phyloP scores from a whole-genome alignment of 2,888 invertebrate species.

The Amphiduros pacificus region DNA sequence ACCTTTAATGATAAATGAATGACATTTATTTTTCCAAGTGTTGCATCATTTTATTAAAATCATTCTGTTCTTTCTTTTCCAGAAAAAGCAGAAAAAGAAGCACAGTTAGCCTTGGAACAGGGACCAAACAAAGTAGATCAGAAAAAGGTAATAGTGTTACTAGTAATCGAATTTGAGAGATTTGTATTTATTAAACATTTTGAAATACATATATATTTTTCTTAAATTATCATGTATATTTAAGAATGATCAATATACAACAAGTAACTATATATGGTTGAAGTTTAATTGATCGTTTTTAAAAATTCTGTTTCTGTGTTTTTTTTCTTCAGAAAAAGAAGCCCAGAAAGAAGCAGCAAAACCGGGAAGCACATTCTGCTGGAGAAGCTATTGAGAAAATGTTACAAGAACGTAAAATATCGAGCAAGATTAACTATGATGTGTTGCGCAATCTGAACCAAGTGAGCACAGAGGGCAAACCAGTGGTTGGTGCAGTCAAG shows the following conservation, averaged over 20 bases:
- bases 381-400: constrained; percentile 96
- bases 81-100: constrained; percentile 72
- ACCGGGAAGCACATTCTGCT: constrained; percentile 57
- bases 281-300: too few relatives aligned
- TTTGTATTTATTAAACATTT: neutral
- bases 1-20: too few relatives aligned
- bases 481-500: too few relatives aligned
- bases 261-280: neutral
- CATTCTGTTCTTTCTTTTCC: neutral
- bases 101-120: constrained; percentile 79
- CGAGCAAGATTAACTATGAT: constrained; percentile 96
- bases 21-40: too few relatives aligned
- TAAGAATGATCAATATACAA: neutral
- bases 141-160: constrained; percentile 64
- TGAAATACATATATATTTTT: neutral
- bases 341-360: constrained; percentile 32
- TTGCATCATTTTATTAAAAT: too few relatives aligned
- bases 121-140: constrained; percentile 74
- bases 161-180: too few relatives aligned
- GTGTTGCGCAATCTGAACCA: constrained; percentile 77
- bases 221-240: neutral
- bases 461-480: too few relatives aligned
- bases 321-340: constrained; percentile 46
- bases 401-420: constrained; percentile 92
- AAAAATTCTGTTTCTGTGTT: too few relatives aligned